These are phyloP conservation scores for Crocuta crocuta DNA, from an alignment of 2,113 vertebrate genomes.

Conservation along the genomic window DNA sequence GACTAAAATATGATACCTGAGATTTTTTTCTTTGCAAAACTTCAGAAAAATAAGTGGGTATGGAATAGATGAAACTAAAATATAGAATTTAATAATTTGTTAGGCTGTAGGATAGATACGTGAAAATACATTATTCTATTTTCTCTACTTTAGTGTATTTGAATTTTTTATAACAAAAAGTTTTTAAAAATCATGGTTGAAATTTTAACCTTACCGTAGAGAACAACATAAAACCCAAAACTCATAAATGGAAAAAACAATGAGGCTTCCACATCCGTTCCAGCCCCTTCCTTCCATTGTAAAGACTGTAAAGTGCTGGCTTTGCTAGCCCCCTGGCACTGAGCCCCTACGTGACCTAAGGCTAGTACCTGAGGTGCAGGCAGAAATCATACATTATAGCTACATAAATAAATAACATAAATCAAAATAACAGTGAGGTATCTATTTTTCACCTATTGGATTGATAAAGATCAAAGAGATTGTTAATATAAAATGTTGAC, in stretches of 20 bases:
- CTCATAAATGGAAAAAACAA: neutral
- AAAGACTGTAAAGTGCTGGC: neutral
- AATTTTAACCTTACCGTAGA: neutral
- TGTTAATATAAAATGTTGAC: neutral
- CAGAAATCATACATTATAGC: neutral
- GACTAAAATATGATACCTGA: neutral
- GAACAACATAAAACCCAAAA: neutral
- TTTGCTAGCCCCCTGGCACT: neutral
- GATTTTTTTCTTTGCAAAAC: neutral
- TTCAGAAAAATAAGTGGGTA: neutral
- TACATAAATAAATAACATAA: neutral
- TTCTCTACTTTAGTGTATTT: neutral
- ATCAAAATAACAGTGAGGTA: neutral
- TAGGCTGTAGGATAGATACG: neutral
- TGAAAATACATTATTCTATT: neutral
- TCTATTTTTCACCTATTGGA: constrained; percentile 17
- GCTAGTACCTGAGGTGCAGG: neutral
- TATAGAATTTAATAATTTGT: neutral
- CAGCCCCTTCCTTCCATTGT: neutral
- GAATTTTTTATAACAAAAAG: constrained; percentile 30
- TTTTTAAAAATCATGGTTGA: neutral
- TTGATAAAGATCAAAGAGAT: neutral
- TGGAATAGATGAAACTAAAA: neutral
- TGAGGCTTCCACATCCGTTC: neutral
- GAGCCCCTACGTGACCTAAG: neutral